Conservation (phyloP, 2,113 vertebrate genomes). For the Propithecus coquereli region DNA sequence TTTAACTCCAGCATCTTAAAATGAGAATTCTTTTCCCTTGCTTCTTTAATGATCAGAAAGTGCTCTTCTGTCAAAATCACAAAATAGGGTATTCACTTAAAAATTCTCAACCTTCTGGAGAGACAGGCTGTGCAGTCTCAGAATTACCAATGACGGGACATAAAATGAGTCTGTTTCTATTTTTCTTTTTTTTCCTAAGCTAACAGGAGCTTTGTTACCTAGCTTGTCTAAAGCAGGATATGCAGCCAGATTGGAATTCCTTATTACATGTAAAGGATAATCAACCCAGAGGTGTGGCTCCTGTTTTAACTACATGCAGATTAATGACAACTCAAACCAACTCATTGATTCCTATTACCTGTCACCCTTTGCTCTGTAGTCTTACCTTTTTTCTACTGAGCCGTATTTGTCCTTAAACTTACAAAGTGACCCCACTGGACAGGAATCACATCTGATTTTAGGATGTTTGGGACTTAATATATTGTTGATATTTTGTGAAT, state of each 20-base stretch:
- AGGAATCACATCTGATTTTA: neutral
- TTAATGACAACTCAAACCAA: neutral
- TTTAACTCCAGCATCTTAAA: constrained; percentile 36
- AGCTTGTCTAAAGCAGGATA: neutral
- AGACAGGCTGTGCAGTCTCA: neutral
- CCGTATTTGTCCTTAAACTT: neutral
- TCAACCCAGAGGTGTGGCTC: neutral
- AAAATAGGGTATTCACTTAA: neutral
- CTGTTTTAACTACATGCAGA: neutral
- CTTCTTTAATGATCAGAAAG: constrained; percentile 42
- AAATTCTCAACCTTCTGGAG: neutral
- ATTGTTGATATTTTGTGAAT: neutral
- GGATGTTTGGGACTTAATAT: neutral
- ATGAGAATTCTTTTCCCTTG: neutral
- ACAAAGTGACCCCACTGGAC: neutral
- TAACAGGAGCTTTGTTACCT: neutral
- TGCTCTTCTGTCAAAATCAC: constrained; percentile 34
- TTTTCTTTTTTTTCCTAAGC: neutral
- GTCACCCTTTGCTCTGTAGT: neutral
- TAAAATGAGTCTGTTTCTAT: neutral
- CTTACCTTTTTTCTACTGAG: neutral
- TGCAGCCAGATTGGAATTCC: neutral
- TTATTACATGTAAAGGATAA: neutral
- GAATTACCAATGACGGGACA: neutral
- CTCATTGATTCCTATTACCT: neutral